Percentiles rank a stretch among this genome's conserved stretches.
These are phyloP conservation scores for Okapia johnstoni DNA, from an alignment of 2,113 vertebrate species.

Conservation along the genomic window DNA sequence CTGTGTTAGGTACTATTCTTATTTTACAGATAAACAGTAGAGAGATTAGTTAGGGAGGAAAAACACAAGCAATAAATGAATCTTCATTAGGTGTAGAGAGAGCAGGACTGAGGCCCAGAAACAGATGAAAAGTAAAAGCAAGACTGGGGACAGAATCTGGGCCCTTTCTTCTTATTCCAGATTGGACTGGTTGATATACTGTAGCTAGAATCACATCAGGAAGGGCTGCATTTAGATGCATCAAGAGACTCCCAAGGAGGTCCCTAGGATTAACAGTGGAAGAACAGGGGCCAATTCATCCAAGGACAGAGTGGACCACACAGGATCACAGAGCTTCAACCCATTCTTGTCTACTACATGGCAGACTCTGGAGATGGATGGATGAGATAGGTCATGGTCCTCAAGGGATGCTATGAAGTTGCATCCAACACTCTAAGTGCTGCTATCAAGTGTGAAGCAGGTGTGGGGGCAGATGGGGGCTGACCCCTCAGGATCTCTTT, in stretches of 20 bases:
- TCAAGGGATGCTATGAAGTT: background rate
- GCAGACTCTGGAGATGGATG: background rate
- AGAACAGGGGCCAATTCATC: background rate
- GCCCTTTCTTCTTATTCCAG: background rate
- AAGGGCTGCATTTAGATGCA: background rate
- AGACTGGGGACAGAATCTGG: background rate
- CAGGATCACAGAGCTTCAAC: background rate
- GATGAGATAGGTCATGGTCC: background rate
- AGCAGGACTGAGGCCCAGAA: background rate
- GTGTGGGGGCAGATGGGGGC: background rate
- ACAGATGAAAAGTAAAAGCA: background rate
- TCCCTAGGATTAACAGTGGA: background rate
- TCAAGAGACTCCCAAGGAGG: background rate
- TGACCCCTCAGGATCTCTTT: background rate
- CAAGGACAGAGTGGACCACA: background rate
- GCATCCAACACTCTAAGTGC: background rate
- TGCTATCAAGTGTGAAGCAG: background rate
- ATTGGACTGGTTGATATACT: background rate
- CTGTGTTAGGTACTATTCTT: background rate
- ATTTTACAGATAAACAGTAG: background rate
- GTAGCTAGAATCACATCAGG: background rate
- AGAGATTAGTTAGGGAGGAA: background rate
- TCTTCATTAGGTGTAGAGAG: background rate
- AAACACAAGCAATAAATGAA: background rate
- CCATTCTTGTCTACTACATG: background rate